Base-by-base conservation (phyloP, 1,140 invertebrate genomes). In the Dinothrombium tinctorium region DNA sequence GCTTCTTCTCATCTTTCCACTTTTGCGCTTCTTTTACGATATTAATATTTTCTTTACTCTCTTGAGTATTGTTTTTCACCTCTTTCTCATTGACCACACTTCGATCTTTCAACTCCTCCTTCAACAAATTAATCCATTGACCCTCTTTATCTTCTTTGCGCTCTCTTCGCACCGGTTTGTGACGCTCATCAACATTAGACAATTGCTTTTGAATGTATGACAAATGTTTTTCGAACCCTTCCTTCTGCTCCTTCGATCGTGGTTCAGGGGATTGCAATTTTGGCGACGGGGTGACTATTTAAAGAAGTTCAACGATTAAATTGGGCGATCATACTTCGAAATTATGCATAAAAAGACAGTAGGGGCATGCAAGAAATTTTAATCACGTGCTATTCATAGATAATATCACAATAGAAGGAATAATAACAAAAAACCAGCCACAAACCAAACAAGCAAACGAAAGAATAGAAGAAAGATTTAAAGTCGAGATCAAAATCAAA, bases 21-120 rank as follows among this genome's bases (percentile, higher is more conserved):
- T 42, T 17, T 36, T 37, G 33, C 12, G 42, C 37, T 8, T 29
- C 20, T 20, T 44, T 37, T 6, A 44, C 19, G 9, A 43, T 43
- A 14, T 23, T 28, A 5, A 33, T 36, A 15, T 21, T 35, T 29
- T 43, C 33, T 25, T 41, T 33, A 24, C 12, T 17, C 19, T 36
- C 33, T 36, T 17, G 12, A 4, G 33, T 8, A n/a, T 33, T 17
- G 14, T 21, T 36, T 7, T 17, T 12, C 7, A 12, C 17, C 8
- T 36, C 33, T 36, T 36, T 36, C 20, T 22, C 11, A 5, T 22
- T 3, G 5, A 36, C 17, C 8, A 12, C 17, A 21, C 12, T 33
- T 12, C 8, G 17, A 33, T 33, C 20, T 28, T 28, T 28, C 12
- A 12, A 32, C 29, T 14, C 5, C 12, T 32, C 12, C 29, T 32